Evolutionary conservation across 2,888 invertebrate species (phyloP).

Genomic region (Incurvaria masculella): DNA sequence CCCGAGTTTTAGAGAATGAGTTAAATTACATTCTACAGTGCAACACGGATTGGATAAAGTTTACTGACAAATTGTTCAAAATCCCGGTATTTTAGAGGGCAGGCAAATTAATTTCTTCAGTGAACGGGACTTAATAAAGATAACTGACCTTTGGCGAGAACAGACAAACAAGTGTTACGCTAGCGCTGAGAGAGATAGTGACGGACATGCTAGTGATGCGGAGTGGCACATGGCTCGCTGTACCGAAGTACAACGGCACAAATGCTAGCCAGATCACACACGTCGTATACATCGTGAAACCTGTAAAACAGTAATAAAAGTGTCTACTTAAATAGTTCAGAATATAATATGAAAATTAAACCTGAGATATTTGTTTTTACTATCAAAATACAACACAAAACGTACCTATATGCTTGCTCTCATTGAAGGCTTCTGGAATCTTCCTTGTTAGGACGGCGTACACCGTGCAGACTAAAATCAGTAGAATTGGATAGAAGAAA

Average conservation of each 20-base stretch:
- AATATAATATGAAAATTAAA: too few relatives aligned
- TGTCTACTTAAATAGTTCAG: too few relatives aligned
- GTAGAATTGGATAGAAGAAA: conserved; percentile 87
- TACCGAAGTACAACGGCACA: conserved; percentile 95
- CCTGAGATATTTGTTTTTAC: too few relatives aligned
- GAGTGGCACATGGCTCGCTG: conserved; percentile 87
- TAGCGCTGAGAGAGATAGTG: conserved; percentile 80
- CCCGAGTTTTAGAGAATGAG: too few relatives aligned
- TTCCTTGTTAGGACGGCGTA: conserved; percentile 94
- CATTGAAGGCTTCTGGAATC: conserved; percentile 97
- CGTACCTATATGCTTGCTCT: conserved; percentile 91
- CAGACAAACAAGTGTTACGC: conserved; percentile 83
- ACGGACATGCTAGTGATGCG: conserved; percentile 85
- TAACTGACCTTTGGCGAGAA: conserved; percentile 96
- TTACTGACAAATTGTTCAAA: too few relatives aligned
- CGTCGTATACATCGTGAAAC: conserved; percentile 98
- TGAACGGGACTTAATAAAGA: too few relatives aligned
- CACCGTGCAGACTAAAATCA: conserved; percentile 87
- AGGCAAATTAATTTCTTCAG: too few relatives aligned
- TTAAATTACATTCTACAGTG: too few relatives aligned
- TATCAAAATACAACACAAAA: too few relatives aligned
- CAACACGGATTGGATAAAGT: too few relatives aligned
- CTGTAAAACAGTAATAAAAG: conserved; percentile 33
- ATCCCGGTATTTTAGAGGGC: too few relatives aligned
- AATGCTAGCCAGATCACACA: conserved; percentile 98